Conservation (phyloP, 2,888 invertebrate genomes). For the Philereme transversata region DNA sequence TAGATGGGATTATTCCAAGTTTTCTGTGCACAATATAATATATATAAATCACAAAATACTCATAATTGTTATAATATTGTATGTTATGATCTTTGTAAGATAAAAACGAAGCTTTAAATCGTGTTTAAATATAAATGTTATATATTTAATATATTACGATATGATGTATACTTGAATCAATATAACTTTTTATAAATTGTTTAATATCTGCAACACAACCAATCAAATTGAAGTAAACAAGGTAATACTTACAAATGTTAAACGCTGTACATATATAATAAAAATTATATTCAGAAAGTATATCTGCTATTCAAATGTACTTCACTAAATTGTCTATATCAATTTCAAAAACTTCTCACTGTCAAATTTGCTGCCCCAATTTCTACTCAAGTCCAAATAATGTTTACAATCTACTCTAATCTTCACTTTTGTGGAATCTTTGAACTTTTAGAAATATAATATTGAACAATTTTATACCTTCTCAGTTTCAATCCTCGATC, state of each 20-base stretch:
- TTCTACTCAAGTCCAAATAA: conserved; percentile 9
- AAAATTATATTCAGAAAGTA: too few species aligned
- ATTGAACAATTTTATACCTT: too few species aligned
- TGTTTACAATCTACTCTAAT: neutral
- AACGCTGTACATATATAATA: neutral
- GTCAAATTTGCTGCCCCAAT: conserved; percentile 8
- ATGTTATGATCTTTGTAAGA: conserved; percentile 63
- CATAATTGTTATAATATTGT: conserved; percentile 43
- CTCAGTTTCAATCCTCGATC: neutral
- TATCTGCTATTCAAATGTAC: too few species aligned
- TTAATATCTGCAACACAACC: conserved; percentile 10
- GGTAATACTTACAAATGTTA: neutral
- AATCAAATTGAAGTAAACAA: neutral
- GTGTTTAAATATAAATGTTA: conserved; percentile 62
- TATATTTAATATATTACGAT: conserved; percentile 34
- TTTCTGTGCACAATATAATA: conserved; percentile 33
- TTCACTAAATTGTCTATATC: neutral
- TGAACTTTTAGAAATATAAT: neutral
- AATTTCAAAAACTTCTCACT: neutral
- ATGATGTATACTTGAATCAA: conserved; percentile 27
- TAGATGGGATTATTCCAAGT: conserved; percentile 56
- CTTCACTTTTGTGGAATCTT: conserved; percentile 1
- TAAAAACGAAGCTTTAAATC: conserved; percentile 80
- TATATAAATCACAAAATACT: conserved; percentile 25
- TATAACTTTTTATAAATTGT: conserved; percentile 16